These are phyloP conservation scores for Poecilia gillii DNA, from an alignment of 2,797 vertebrate species.

Conservation along the genomic window DNA sequence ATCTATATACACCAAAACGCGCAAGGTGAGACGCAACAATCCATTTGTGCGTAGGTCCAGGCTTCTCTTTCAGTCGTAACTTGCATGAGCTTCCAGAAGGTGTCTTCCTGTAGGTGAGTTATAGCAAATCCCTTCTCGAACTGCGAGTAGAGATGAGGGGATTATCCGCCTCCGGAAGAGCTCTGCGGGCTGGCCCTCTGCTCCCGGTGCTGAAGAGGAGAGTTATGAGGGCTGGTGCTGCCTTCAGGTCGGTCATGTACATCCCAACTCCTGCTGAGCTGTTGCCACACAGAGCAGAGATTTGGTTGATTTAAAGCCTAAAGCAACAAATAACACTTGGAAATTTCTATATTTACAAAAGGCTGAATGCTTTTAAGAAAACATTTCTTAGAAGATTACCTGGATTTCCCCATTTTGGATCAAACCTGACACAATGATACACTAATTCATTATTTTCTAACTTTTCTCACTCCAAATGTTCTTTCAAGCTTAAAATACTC, in stretches of 20 bases:
- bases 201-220: constrained; percentile 26
- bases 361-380: not conserved
- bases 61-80: not conserved
- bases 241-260: constrained; percentile 51
- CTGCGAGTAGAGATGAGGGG: constrained; percentile 55
- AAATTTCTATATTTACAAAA: not conserved
- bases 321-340: not conserved
- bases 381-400: not conserved
- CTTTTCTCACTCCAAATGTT: not conserved
- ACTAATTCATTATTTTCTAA: not conserved
- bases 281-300: not conserved
- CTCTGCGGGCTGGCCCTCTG: constrained; percentile 55
- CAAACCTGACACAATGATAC: not conserved
- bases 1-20: constrained; percentile 22
- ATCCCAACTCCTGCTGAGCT: not conserved
- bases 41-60: constrained; percentile 37
- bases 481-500: not conserved
- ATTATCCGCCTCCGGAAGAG: constrained; percentile 77
- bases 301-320: not conserved
- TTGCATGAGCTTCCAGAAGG: constrained; percentile 29
- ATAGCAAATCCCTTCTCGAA: constrained; percentile 47
- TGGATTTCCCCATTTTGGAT: not conserved
- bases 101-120: constrained; percentile 30
- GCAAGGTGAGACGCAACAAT: constrained; percentile 16
- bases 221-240: constrained; percentile 47